Base-by-base conservation (phyloP, 2,797 vertebrate genomes). In the Helostoma temminkii region DNA sequence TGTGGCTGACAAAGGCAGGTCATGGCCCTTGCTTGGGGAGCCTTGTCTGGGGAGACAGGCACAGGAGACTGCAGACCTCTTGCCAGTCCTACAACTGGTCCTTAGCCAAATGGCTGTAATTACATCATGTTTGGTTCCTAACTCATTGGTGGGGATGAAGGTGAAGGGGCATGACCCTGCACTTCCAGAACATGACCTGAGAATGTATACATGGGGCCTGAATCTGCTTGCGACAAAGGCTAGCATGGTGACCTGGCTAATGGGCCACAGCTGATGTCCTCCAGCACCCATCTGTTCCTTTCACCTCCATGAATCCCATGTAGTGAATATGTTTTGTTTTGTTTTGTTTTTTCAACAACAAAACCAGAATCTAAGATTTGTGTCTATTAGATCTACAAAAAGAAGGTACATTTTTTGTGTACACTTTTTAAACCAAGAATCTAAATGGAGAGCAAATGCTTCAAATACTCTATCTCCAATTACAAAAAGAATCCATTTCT, bases 151-250 rank as follows among this genome's bases (percentile, higher is more conserved):
- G 54, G 80, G 78, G 74, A 55, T 82, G 71, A 55, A 85, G 84
- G 85, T 84, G 85, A 86, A 83, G 77, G 89, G 79, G 61, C 78
- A 66, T 32, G 89, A 91, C 88, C 89, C 67, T 47, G 58, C 78
- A 81, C 78, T 90, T 91, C 90, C 90, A 90, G 85, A 91, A 90
- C 89, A 91, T 85, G 92, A 90, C 90, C 91, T 70, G 83, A 70
- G 80, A 88, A 88, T 88, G 85, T 81, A 78, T 81, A 82, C 77
- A 45, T 57, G 72, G 71, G 45, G 74, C 78, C 80, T 30, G 62
- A 84, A 78, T 79, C 83, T 71, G 74, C 76, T 60, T 74, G 78
- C 73, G 80, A 90, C 88, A 83, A 87, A 91, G 85, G 86, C 48
- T 52, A 66, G 74, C 11, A 24, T 49, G 79, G 78, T 76, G 88